Evolutionary conservation across 2,797 vertebrate genomes (phyloP).

Genomic region (Cuniculus paca): DNA sequence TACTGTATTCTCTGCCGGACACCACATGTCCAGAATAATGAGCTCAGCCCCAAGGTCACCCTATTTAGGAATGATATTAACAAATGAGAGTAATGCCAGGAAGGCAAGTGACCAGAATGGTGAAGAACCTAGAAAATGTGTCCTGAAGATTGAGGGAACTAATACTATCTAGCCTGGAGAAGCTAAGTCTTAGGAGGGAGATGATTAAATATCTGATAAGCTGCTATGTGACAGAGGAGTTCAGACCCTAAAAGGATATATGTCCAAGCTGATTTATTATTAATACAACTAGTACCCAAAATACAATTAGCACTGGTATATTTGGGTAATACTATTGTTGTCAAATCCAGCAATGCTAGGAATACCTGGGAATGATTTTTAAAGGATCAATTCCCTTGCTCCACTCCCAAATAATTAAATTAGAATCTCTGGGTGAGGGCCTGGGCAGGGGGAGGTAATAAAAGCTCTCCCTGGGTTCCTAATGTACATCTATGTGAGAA

Average conservation of each 20-base stretch:
- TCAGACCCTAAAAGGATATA: slow-evolving; percentile 12
- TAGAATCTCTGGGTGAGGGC: slow-evolving; percentile 22
- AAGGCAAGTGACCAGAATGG: neutral
- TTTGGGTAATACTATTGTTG: neutral
- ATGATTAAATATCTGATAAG: slow-evolving; percentile 41
- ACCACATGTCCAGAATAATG: neutral
- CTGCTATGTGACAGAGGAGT: slow-evolving; percentile 26
- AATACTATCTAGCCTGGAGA: neutral
- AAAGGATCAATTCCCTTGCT: slow-evolving; percentile 10
- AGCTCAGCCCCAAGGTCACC: neutral
- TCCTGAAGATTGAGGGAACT: neutral
- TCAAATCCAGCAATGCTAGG: neutral
- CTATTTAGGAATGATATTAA: slow-evolving; percentile 13
- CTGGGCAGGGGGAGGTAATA: neutral
- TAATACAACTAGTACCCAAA: neutral
- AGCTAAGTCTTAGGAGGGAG: slow-evolving; percentile 30
- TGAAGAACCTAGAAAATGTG: neutral
- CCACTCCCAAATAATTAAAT: slow-evolving; percentile 56
- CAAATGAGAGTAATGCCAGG: slow-evolving; percentile 2
- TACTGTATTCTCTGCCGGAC: neutral
- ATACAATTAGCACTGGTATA: neutral
- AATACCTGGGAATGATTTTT: slow-evolving; percentile 41
- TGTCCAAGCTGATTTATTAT: neutral
- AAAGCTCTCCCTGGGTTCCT: slow-evolving; percentile 56
- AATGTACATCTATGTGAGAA: slow-evolving; percentile 27